A percentile compares a stretch with the other conserved stretches of the same genome.
phyloP scores from a whole-genome alignment of 2,888 invertebrate species.

The Idaea biselata region DNA sequence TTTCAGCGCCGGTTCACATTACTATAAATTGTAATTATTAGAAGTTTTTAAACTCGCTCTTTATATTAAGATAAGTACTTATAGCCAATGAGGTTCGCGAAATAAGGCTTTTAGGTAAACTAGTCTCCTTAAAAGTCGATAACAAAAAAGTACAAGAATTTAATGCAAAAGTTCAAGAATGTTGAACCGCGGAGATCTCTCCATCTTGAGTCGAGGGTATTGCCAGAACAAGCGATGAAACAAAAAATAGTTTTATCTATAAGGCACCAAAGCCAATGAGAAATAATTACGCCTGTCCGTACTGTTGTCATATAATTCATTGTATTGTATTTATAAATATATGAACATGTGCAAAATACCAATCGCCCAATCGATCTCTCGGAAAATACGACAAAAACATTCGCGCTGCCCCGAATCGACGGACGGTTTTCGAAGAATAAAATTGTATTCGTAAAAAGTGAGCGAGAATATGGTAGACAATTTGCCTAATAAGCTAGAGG shows the following conservation, averaged over 20 bases:
- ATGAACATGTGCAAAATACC: conserved; percentile 46
- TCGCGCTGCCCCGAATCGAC: conserved; percentile 14
- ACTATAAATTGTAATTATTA: neutral
- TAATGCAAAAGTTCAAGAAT: conserved; percentile 24
- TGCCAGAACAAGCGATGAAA: conserved; percentile 15
- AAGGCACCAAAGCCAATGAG: conserved; percentile 19
- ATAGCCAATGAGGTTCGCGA: neutral
- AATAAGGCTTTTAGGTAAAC: neutral
- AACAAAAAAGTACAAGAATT: conserved; percentile 17
- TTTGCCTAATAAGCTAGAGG: conserved; percentile 46
- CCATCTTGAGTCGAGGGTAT: conserved; percentile 24
- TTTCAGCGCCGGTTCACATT: neutral
- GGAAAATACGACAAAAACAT: conserved; percentile 14
- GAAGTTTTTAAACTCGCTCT: neutral
- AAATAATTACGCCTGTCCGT: conserved; percentile 21
- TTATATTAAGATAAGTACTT: too few species aligned
- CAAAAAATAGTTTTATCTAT: conserved; percentile 17
- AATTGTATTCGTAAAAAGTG: conserved; percentile 25
- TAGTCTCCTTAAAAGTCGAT: neutral
- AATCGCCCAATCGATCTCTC: conserved; percentile 25
- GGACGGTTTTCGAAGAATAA: conserved; percentile 10
- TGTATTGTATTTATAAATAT: conserved; percentile 31
- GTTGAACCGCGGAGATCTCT: conserved; percentile 18
- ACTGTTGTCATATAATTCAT: conserved; percentile 31
- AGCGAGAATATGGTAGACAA: conserved; percentile 34